Base-by-base conservation (phyloP, 2,113 vertebrate species). In the Papio anubis region DNA sequence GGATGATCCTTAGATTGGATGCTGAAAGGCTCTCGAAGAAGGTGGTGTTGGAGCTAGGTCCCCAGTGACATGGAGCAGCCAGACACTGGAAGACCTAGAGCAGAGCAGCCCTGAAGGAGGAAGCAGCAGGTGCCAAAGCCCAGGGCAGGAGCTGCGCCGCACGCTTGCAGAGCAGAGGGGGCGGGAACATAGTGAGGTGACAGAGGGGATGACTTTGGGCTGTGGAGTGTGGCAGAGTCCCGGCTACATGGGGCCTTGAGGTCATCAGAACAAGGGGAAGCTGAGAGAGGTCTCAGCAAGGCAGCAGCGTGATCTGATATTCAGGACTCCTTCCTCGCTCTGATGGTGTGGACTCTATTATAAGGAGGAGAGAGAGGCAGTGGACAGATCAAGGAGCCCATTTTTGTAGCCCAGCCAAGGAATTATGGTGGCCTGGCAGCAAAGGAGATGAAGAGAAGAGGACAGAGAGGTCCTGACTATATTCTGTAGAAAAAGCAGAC, bases 301-400 rank as follows among this genome's bases (percentile, higher is more conserved):
- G 32, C 8, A 68, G 32, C 13, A 8, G 38, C 3, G 0, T 25
- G 70, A 78, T 30, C 40, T n/a, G 45, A 38, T 23, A 23, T 18
- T 45, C 21, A 25, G 1, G 9, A 23, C 25, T 40, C 45, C 21
- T 50, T 7, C 18, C n/a, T 30, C 12, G 6, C 25, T 27, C 8
- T 11, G 55, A 27, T 1, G 2, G 12, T 45, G 25, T 35, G 66
- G 16, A 32, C 6, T 1, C 3, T 10, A 10, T 9, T 20, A 0
- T 1, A 14, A 35, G 7, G 45, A 27, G 11, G 25, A 32, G 32
- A 52, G 23, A 72, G 17, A 66, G 30, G 43, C 1, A 1, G 91
- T 83, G 21, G 78, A 38, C 23, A 43, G 12, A 45, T 35, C 20
- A 40, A 4, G 4, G 5, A 32, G 8, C 14, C 0, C 1, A 40